phyloP scores from a whole-genome alignment of 2,888 invertebrate genomes.

The Drosophila robusta region DNA sequence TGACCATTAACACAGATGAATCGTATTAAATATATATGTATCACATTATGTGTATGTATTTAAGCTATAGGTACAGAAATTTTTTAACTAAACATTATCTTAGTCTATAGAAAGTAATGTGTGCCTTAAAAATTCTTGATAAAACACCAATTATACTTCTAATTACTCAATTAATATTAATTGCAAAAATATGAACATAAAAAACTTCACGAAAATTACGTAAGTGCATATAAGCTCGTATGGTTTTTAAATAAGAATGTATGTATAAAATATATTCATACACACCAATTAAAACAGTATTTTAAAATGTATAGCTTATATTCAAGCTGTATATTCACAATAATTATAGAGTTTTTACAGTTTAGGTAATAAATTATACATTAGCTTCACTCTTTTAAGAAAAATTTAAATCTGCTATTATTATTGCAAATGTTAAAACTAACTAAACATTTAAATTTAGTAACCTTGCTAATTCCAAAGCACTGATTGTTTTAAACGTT shows the following conservation, averaged over 20 bases:
- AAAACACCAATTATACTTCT: not conserved
- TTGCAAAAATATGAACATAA: not conserved
- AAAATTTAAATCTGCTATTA: not conserved
- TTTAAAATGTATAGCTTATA: slow-evolving; percentile 3
- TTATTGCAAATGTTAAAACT: not conserved
- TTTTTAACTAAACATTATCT: not conserved
- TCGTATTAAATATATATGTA: not conserved
- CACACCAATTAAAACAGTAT: not conserved
- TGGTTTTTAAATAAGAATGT: not conserved
- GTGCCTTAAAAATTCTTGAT: not conserved
- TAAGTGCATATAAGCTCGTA: not conserved
- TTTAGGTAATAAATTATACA: not conserved
- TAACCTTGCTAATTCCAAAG: not conserved
- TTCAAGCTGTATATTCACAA: not conserved
- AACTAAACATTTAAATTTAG: not conserved
- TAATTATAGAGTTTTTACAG: slow-evolving; percentile 15
- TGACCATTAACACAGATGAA: slow-evolving; percentile 11
- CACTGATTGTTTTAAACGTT: not conserved
- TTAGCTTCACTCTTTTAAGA: not conserved
- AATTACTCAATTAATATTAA: not conserved
- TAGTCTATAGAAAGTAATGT: too few species aligned
- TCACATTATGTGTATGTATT: not conserved
- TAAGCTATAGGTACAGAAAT: not conserved
- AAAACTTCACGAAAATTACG: not conserved
- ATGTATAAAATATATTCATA: not conserved